Conservation (phyloP, 1,140 invertebrate species). For the Trichomalopsis sarcophagae region DNA sequence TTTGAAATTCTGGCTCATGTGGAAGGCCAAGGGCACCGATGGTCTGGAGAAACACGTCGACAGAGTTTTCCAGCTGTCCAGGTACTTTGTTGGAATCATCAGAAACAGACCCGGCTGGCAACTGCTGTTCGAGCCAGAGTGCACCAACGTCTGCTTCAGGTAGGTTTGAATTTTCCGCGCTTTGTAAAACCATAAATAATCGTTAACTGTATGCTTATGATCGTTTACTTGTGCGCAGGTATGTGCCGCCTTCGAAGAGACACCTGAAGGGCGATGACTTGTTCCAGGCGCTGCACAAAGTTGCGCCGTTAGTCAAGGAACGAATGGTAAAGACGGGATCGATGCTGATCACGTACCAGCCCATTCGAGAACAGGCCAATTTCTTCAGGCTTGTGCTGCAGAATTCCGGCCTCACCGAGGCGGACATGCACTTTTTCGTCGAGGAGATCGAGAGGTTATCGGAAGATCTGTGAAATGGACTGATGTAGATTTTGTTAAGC, state of each 20-base stretch:
- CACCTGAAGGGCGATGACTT: slow-evolving; percentile 80
- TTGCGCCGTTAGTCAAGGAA: slow-evolving; percentile 95
- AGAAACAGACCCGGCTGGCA: slow-evolving; percentile 82
- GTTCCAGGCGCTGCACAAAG: slow-evolving; percentile 82
- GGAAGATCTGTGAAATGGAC: slow-evolving; percentile 75
- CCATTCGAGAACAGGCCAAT: slow-evolving; percentile 86
- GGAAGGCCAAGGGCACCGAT: slow-evolving; percentile 93
- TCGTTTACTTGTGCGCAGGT: slow-evolving; percentile 65
- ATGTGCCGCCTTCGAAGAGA: slow-evolving; percentile 83
- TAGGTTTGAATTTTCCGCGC: background rate
- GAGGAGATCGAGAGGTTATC: slow-evolving; percentile 91
- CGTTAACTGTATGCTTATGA: background rate
- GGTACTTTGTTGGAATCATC: slow-evolving; percentile 83
- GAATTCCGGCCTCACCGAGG: slow-evolving; percentile 86
- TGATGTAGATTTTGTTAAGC: background rate
- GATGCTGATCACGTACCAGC: slow-evolving; percentile 97
- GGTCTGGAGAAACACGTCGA: slow-evolving; percentile 89
- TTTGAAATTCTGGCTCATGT: slow-evolving; percentile 98
- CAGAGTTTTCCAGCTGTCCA: slow-evolving; percentile 83
- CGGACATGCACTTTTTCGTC: slow-evolving; percentile 91
- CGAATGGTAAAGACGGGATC: slow-evolving; percentile 95
- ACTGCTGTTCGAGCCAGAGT: slow-evolving; percentile 88
- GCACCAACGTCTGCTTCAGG: slow-evolving; percentile 97
- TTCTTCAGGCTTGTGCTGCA: slow-evolving; percentile 96
- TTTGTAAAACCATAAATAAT: background rate